A percentile compares a stretch with the other conserved stretches of the same genome.
Evolutionary conservation across 2,113 vertebrate species (phyloP).

Genomic region (Philantomba maxwellii): DNA sequence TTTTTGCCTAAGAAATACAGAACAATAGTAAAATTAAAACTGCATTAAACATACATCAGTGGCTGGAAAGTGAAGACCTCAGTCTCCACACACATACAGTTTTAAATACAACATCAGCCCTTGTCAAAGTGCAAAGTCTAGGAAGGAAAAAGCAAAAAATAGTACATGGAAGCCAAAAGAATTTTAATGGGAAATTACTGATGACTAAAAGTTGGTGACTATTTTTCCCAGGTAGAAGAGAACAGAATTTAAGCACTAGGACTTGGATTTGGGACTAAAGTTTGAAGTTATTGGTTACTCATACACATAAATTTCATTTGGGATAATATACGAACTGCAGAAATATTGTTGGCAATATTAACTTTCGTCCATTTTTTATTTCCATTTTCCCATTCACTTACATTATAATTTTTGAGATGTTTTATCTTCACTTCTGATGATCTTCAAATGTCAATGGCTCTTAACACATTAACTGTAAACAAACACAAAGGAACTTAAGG

Average conservation of each 20-base stretch:
- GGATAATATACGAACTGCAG: slow-evolving; percentile 6
- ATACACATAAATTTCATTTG: slow-evolving; percentile 19
- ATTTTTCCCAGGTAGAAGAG: not conserved
- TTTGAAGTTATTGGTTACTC: slow-evolving; percentile 29
- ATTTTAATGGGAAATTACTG: slow-evolving; percentile 26
- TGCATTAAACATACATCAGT: not conserved
- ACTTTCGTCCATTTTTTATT: slow-evolving; percentile 32
- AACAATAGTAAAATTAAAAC: slow-evolving; percentile 12
- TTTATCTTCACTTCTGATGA: slow-evolving; percentile 73
- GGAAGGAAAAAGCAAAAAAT: not conserved
- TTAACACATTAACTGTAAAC: slow-evolving; percentile 74
- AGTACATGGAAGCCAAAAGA: not conserved
- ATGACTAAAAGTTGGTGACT: slow-evolving; percentile 3
- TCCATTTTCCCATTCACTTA: slow-evolving; percentile 65
- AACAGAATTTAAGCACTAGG: slow-evolving; percentile 5
- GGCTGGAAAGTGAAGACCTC: not conserved
- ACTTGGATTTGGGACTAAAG: not conserved
- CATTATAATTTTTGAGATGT: slow-evolving; percentile 72
- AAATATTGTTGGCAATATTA: slow-evolving; percentile 20
- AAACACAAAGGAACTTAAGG: slow-evolving; percentile 73
- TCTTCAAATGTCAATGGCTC: slow-evolving; percentile 71
- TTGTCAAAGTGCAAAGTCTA: not conserved
- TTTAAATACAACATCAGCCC: not conserved
- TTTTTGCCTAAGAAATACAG: slow-evolving; percentile 1
- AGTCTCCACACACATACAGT: not conserved